Conservation (phyloP, 2,888 invertebrate species). For the Mayetiola destructor region DNA sequence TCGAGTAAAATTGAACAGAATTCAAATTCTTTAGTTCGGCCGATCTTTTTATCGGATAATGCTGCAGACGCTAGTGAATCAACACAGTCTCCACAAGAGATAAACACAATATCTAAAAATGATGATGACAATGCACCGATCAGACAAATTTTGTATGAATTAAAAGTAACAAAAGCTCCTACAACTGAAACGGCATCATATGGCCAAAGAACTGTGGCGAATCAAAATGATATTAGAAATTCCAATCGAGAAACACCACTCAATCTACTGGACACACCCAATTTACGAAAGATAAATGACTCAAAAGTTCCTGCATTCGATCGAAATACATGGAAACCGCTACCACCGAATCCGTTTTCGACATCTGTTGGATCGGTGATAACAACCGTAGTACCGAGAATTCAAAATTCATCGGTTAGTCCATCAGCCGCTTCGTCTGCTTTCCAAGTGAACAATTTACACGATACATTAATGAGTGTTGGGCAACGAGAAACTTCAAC, state of each 20-base stretch:
- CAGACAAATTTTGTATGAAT: background rate
- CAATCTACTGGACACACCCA: slow-evolving; percentile 42
- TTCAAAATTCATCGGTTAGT: slow-evolving; percentile 23
- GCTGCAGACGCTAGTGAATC: slow-evolving; percentile 36
- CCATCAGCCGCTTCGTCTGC: slow-evolving; percentile 17
- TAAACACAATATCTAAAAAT: slow-evolving; percentile 19
- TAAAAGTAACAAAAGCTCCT: background rate
- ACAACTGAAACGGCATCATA: slow-evolving; percentile 18
- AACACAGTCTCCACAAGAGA: slow-evolving; percentile 33
- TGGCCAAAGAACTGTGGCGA: slow-evolving; percentile 14
- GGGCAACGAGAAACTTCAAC: slow-evolving; percentile 52
- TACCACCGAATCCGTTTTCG: slow-evolving; percentile 15
- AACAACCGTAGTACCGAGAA: slow-evolving; percentile 23
- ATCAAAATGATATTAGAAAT: slow-evolving; percentile 16
- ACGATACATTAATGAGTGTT: slow-evolving; percentile 30
- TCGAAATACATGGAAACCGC: slow-evolving; percentile 24
- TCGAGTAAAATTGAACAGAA: background rate
- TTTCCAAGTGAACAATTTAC: slow-evolving; percentile 22
- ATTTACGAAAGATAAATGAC: slow-evolving; percentile 36
- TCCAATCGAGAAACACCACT: slow-evolving; percentile 30
- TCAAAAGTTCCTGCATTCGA: slow-evolving; percentile 20
- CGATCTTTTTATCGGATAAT: slow-evolving; percentile 30
- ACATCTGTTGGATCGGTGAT: slow-evolving; percentile 23
- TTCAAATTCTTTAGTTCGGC: slow-evolving; percentile 24
- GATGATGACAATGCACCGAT: slow-evolving; percentile 14